Evolutionary conservation across 1,140 invertebrate genomes (phyloP), one percentile per base, ranked within the genome.

Genomic region (Panagrolaimus sp.): DNA sequence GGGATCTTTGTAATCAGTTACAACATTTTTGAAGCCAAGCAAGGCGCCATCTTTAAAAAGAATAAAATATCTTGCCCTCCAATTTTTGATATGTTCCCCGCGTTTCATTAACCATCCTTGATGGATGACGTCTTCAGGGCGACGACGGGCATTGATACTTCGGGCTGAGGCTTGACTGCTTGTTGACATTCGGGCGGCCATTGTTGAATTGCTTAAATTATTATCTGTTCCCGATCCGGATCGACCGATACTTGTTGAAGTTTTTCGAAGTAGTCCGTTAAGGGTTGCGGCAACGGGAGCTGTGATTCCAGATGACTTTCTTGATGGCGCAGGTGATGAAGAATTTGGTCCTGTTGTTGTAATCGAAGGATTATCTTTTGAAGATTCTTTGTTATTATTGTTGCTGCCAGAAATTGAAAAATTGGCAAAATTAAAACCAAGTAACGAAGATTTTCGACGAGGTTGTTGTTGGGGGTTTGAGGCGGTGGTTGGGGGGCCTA

Each of bases 61-160:
- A 62, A 96, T 89, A 85, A 99, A 98, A 86, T 98, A 98, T 74
- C 96, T 87, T 65, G 90, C 89, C 73, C 96, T 88, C 96, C 96
- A 98, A 81, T 95, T 98, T 84, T 93, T 85, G 67, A 87, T 86
- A 73, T 87, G 86, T 76, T 87, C 86, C 47, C 86, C 86, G 83
- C 78, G 71, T 58, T 83, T 82, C 28, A 81, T 45, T 26, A 82
- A 69, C 75, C 82, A 83, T 7, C 81, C 75, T 66, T 75, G 69
- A 43, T 68, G 43, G 70, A 63, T 76, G 26, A 76, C 52, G n/a
- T 78, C 76, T 45, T 58, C 52, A 10, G 14, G 10, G 4, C 52
- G 52, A 14, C 52, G 52, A 28, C 21, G 8, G 1, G 52, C 21
- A 21, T 26, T 17, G 14, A 28, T 21, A 10, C 10, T 28, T 10